Evolutionary conservation across 1,140 invertebrate species (phyloP).

Genomic region (Sycophaga agraensis): DNA sequence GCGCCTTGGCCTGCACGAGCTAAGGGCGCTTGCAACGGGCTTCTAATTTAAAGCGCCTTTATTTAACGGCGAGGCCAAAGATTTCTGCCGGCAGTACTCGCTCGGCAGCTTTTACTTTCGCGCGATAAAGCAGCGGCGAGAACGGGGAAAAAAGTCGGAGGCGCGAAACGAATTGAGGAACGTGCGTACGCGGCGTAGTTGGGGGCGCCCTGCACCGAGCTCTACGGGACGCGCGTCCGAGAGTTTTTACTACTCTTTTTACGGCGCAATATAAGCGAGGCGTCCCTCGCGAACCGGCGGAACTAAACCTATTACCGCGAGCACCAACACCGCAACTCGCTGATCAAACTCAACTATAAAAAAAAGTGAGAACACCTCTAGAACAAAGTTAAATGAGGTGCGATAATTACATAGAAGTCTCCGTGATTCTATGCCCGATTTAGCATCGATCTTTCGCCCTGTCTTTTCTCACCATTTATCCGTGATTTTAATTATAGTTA

Average conservation of each 20-base stretch:
- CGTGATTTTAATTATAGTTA: no score
- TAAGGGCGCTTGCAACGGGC: no score
- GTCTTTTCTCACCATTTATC: no score
- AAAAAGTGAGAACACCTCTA: conserved; percentile 37
- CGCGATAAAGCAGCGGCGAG: conserved; percentile 20
- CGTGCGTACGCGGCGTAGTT: background rate
- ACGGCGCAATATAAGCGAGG: conserved; percentile 43
- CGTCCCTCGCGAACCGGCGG: conserved; percentile 30
- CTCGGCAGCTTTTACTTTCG: conserved; percentile 23
- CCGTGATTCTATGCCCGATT: conserved; percentile 8
- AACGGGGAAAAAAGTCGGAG: background rate
- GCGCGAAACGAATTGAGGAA: conserved; percentile 22
- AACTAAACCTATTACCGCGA: conserved; percentile 46
- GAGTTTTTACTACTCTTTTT: conserved; percentile 44
- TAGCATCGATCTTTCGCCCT: background rate
- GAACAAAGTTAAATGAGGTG: conserved; percentile 46
- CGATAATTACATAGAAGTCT: conserved; percentile 36
- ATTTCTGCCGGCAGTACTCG: conserved; percentile 16
- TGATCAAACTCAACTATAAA: conserved; percentile 43
- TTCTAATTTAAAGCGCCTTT: conserved; percentile 17
- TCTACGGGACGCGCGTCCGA: conserved; percentile 1
- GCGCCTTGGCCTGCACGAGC: no score
- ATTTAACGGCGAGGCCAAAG: conserved; percentile 10
- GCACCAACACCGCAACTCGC: conserved; percentile 35
- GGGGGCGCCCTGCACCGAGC: background rate